Evolutionary conservation across 2,797 vertebrate species (phyloP).

Genomic region (Sebastes paucispinis): DNA sequence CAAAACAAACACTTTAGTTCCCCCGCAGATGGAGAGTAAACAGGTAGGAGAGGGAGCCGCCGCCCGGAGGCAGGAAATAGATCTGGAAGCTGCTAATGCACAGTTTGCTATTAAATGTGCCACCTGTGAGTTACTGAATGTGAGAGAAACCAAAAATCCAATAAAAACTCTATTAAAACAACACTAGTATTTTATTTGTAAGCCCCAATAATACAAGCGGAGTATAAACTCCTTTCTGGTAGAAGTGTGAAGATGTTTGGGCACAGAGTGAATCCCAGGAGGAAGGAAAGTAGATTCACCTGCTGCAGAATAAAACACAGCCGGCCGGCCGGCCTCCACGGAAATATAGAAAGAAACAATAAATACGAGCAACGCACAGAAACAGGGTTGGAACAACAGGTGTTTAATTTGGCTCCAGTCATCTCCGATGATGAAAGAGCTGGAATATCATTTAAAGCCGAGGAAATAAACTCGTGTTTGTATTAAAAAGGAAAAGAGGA

Average conservation of each 20-base stretch:
- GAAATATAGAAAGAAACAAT: slow-evolving; percentile 38
- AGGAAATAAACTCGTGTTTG: slow-evolving; percentile 13
- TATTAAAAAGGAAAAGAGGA: not conserved
- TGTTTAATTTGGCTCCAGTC: slow-evolving; percentile 56
- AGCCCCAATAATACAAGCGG: slow-evolving; percentile 25
- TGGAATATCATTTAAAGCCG: not conserved
- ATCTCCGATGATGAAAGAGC: slow-evolving; percentile 34
- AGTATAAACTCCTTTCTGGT: slow-evolving; percentile 33
- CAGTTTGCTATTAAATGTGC: slow-evolving; percentile 43
- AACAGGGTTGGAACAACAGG: slow-evolving; percentile 39
- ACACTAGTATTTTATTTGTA: slow-evolving; percentile 39
- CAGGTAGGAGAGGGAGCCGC: slow-evolving; percentile 23
- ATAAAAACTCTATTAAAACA: slow-evolving; percentile 66
- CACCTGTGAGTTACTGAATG: slow-evolving; percentile 52
- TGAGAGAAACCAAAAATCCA: slow-evolving; percentile 38
- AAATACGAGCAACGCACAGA: slow-evolving; percentile 22
- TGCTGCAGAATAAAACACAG: slow-evolving; percentile 16
- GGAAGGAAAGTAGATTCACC: slow-evolving; percentile 38
- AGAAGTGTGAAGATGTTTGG: slow-evolving; percentile 10
- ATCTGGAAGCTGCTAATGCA: slow-evolving; percentile 49
- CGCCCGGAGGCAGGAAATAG: slow-evolving; percentile 27
- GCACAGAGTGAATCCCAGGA: slow-evolving; percentile 34
- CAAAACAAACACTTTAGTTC: slow-evolving; percentile 45
- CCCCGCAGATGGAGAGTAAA: slow-evolving; percentile 10
- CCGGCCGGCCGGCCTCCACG: not conserved